A percentile compares a stretch with the other conserved stretches of the same genome.
Evolutionary conservation across 92 coral and sea anemone genomes (phyloP).

Genomic region (Pocillopora meandrina): DNA sequence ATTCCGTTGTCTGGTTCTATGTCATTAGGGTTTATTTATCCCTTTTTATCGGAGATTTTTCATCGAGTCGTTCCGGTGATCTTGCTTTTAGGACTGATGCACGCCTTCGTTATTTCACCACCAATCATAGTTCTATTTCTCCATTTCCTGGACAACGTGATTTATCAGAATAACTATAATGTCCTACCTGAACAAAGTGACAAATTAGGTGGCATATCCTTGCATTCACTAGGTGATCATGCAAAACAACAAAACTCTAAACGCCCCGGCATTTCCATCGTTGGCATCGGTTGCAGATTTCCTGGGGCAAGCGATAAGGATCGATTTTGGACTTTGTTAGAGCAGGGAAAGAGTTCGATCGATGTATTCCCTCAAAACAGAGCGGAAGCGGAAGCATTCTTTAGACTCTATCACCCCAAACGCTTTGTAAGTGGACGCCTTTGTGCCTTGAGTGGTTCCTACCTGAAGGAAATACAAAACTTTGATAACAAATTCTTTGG

Average conservation of each 20-base stretch:
- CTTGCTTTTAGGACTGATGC: background rate
- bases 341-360: conserved; percentile 53
- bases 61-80: conserved; percentile 14
- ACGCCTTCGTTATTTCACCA: background rate
- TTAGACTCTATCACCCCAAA: conserved; percentile 63
- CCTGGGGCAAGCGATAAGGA: conserved; percentile 67
- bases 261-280: conserved; percentile 43
- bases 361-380: conserved; percentile 65
- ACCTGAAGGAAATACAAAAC: conserved; percentile 64
- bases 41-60: conserved; percentile 18
- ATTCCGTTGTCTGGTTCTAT: conserved; percentile 3
- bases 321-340: conserved; percentile 69
- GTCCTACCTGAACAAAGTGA: background rate
- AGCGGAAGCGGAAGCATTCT: conserved; percentile 52
- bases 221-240: background rate
- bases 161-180: no score
- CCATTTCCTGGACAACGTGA: background rate
- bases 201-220: background rate
- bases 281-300: conserved; percentile 81
- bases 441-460: conserved; percentile 71
- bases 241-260: background rate
- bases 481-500: conserved; percentile 82
- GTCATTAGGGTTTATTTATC: conserved; percentile 41
- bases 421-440: conserved; percentile 66
- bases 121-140: conserved; percentile 2